Evolutionary conservation across 2,113 vertebrate genomes (phyloP).

Genomic region (Alouatta palliata): DNA sequence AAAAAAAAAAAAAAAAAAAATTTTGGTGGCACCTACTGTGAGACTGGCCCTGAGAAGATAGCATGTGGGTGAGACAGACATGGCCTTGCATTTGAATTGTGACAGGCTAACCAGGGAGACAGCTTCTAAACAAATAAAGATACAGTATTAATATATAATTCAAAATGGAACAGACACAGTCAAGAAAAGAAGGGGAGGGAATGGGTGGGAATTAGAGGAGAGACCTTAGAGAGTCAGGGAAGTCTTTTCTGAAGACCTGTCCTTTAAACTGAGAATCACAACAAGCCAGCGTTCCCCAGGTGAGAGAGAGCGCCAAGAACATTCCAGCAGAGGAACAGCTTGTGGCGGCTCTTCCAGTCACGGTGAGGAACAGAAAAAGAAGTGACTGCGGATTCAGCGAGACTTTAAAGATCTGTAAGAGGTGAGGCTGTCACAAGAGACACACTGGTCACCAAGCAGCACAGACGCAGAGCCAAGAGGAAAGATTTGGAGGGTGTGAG

Average conservation of each 20-base stretch:
- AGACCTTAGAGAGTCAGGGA: neutral
- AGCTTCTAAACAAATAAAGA: neutral
- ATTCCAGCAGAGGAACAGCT: neutral
- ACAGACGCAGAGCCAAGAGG: neutral
- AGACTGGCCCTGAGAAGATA: neutral
- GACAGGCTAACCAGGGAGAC: neutral
- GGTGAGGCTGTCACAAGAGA: too few species aligned
- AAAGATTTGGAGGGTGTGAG: neutral
- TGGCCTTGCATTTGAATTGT: neutral
- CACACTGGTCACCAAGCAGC: too few species aligned
- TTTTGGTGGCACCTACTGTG: too few species aligned
- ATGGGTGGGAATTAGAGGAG: neutral
- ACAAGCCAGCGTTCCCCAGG: too few species aligned
- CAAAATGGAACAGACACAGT: neutral
- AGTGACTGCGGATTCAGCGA: too few species aligned
- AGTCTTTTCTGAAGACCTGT: neutral
- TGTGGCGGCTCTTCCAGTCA: neutral
- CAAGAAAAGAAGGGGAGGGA: neutral
- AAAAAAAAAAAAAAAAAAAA: neutral
- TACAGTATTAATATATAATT: neutral
- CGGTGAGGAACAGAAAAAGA: rapidly evolving
- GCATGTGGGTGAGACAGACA: neutral
- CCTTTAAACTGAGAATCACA: neutral
- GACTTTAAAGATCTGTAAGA: neutral
- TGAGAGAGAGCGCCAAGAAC: neutral